Base-by-base conservation (phyloP, 2,888 invertebrate species). In the Folsomia candida region DNA sequence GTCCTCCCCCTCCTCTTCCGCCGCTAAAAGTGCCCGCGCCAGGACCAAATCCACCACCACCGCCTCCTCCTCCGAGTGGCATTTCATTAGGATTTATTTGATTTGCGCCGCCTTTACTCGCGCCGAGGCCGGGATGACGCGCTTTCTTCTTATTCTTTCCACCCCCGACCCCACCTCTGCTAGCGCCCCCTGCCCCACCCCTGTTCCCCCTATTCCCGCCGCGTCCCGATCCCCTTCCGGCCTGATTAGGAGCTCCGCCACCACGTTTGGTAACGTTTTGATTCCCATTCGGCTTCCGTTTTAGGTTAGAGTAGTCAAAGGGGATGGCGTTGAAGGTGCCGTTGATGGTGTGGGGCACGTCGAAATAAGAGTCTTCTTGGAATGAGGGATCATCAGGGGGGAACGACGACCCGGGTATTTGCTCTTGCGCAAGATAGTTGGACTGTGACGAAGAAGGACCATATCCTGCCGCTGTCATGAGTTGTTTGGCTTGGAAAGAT, bases 51-150 rank as follows among this genome's bases (percentile, higher is more conserved):
- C 37, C 37, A 62, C 22, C 20, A n/a, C 20, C 58, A 59, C 2
- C 24, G 20, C 25, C 51, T 20, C 18, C 59, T 67, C 59, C 29
- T 22, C n/a, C 22, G 58, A 28, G 51, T 22, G 28, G 57, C 51
- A 58, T 26, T 47, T 9, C 20, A 28, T 27, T n/a, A 18, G 51
- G 51, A 14, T 22, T n/a, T 1, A 2, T 18, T 3, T 59, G 28
- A 26, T 51, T 47, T n/a, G 14, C 27, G 51, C 65, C 37, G 4
- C 18, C 51, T 67, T 63, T 2, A 67, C 28, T 9, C 67, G 63
- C 69, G 20, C 74, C 74, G 9, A 74, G 69, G 2, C 74, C 74
- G 1, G 74, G 74, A 64, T 51, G 71, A 27, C 68, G 22, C 6
- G 66, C 2, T 20, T 69, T 70, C 24, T 58, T 73, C 24, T 51